Conservation (phyloP, 2,797 vertebrate species). For the Lerista edwardsae region DNA sequence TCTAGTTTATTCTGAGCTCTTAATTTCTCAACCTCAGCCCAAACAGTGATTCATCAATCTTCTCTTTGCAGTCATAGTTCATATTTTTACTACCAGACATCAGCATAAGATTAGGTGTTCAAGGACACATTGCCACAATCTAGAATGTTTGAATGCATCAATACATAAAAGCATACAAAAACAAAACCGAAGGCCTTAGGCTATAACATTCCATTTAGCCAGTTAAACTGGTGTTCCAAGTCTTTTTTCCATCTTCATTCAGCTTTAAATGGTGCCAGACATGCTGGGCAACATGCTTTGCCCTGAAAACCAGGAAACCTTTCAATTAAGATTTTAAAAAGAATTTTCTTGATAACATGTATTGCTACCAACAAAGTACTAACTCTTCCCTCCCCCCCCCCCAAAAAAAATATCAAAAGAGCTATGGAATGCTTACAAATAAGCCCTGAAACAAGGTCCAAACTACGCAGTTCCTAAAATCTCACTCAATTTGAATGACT, state of each 20-base stretch:
- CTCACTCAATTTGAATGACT: not conserved
- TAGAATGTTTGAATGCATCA: not conserved
- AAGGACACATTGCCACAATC: not conserved
- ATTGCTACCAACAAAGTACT: not conserved
- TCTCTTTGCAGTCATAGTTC: not conserved
- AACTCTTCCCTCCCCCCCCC: not conserved
- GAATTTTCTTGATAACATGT: not conserved
- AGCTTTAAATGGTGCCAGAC: conserved; percentile 3
- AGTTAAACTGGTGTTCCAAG: conserved; percentile 23
- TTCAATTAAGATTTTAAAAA: not conserved
- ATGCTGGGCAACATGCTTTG: not conserved
- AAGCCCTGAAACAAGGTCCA: not conserved
- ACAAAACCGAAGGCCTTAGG: conserved; percentile 23
- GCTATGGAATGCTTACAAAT: conserved; percentile 6
- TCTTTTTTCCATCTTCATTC: not conserved
- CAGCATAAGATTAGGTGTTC: not conserved
- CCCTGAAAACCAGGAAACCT: conserved; percentile 1
- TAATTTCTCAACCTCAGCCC: not conserved
- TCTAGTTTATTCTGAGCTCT: not conserved
- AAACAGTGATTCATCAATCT: not conserved
- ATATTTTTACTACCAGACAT: not conserved
- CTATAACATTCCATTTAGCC: conserved; percentile 7
- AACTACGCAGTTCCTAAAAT: conserved; percentile 22
- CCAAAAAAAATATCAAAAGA: not conserved
- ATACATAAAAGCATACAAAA: conserved; percentile 34